These are phyloP conservation scores for Muntiacus muntjak DNA, from an alignment of 2,113 vertebrate genomes.

Conservation along the genomic window DNA sequence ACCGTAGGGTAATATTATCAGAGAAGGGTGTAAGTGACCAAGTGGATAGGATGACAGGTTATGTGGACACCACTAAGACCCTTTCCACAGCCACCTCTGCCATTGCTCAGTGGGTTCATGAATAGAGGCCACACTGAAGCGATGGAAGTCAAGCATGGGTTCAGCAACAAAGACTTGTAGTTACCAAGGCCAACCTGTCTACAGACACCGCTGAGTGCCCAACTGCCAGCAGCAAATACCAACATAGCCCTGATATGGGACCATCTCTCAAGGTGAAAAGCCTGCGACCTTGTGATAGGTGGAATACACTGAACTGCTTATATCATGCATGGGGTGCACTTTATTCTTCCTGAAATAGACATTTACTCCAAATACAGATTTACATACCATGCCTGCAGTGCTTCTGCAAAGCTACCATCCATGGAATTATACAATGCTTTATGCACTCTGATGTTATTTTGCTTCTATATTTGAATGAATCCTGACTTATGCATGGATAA, in stretches of 20 bases:
- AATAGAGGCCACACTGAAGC: not conserved
- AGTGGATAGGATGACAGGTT: not conserved
- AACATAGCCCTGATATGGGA: not conserved
- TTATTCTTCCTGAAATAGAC: not conserved
- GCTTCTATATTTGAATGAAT: not conserved
- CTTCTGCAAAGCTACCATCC: not conserved
- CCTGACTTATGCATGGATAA: not conserved
- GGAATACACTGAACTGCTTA: not conserved
- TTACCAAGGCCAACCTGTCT: not conserved
- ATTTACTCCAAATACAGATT: not conserved
- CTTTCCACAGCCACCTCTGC: not conserved
- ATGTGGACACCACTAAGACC: not conserved
- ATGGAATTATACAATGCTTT: not conserved
- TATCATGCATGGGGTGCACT: not conserved
- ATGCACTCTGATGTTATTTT: not conserved
- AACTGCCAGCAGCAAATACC: not conserved
- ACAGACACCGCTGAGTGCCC: not conserved
- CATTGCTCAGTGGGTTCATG: not conserved
- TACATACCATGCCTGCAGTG: not conserved
- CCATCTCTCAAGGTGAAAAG: not conserved
- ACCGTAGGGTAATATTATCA: not conserved
- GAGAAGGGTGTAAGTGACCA: not conserved
- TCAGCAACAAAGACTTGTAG: not conserved
- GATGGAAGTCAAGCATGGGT: not conserved
- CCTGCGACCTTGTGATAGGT: not conserved